phyloP scores from a whole-genome alignment of 2,797 vertebrate species.

The Botia almorhae region DNA sequence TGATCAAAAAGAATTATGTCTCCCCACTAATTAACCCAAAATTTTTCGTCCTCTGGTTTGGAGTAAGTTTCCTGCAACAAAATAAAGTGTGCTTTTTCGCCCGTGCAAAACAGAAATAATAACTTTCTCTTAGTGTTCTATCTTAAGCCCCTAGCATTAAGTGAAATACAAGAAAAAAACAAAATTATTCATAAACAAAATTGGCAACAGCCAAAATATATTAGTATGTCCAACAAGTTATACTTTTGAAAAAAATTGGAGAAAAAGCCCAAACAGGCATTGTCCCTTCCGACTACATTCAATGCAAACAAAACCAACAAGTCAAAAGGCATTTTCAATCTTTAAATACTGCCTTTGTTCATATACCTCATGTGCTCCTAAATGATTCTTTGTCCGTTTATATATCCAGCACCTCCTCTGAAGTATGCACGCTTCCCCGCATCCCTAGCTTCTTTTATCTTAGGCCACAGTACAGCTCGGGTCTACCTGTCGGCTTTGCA shows the following conservation, averaged over 20 bases:
- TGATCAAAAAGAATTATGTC: slow-evolving; percentile 25
- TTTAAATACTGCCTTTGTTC: too few relatives aligned
- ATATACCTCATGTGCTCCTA: too few relatives aligned
- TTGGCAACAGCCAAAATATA: too few relatives aligned
- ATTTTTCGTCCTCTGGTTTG: background rate
- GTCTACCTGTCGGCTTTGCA: too few relatives aligned
- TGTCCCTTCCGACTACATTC: background rate
- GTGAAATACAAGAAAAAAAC: slow-evolving; percentile 13
- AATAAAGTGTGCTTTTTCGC: background rate
- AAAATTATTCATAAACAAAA: too few relatives aligned
- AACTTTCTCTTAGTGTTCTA: background rate
- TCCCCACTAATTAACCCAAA: background rate
- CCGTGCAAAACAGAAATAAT: too few relatives aligned
- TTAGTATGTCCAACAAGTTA: background rate
- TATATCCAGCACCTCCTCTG: slow-evolving; percentile 19
- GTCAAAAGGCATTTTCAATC: too few relatives aligned
- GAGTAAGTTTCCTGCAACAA: slow-evolving; percentile 10
- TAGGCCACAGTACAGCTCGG: too few relatives aligned
- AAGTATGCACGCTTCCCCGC: slow-evolving; percentile 24
- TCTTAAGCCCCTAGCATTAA: slow-evolving; percentile 31
- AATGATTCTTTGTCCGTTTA: slow-evolving; percentile 30
- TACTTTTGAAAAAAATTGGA: too few relatives aligned
- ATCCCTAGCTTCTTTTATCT: background rate
- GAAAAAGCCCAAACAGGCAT: background rate
- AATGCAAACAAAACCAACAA: background rate